Evolutionary conservation across 2,797 vertebrate species (phyloP), one percentile per base, ranked within the genome.

Genomic region (Sebastes oblongus): DNA sequence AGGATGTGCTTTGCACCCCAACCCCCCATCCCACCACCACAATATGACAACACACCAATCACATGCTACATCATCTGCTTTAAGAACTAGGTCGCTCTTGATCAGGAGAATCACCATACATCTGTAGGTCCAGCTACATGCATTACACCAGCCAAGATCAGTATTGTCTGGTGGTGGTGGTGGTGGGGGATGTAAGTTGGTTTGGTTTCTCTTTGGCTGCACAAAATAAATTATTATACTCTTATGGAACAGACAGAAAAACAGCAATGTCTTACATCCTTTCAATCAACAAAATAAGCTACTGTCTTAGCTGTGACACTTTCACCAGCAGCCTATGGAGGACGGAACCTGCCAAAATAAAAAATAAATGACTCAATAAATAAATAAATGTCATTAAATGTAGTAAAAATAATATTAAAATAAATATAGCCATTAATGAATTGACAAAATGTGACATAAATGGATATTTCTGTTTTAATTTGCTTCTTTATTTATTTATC

Each of bases 1-100:
- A 77, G 86, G 82, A 77, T 85, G 83, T 83, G 77, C 85, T 65
- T 62, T 59, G 84, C 58, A 42, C 56, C 9, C 7, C 13, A 30
- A 13, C 55, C 58, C 64, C n/a, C 60, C 30, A 71, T 79, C 70
- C 66, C 77, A 46, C 42, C 36, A 71, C 74, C 78, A 89, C 86
- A 88, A 88, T 82, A 92, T 83, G 81, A 91, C 88, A 91, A 89
- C 91, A 91, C 81, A 91, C 87, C 84, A 92, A 91, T 92, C 85
- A 82, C 88, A 84, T 69, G 88, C 85, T 29, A 36, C 88, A 89
- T 89, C 88, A 71, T 84, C 85, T 89, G 89, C 86, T 86, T 81
- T 88, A 86, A 92, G 89, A 93, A 90, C 62, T 94, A 90, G 89
- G 92, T 91, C 89, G 81, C 87, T 64, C 60, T 59, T 64, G 75